Evolutionary conservation across 2,113 vertebrate species (phyloP).

Genomic region (Menura novaehollandiae): DNA sequence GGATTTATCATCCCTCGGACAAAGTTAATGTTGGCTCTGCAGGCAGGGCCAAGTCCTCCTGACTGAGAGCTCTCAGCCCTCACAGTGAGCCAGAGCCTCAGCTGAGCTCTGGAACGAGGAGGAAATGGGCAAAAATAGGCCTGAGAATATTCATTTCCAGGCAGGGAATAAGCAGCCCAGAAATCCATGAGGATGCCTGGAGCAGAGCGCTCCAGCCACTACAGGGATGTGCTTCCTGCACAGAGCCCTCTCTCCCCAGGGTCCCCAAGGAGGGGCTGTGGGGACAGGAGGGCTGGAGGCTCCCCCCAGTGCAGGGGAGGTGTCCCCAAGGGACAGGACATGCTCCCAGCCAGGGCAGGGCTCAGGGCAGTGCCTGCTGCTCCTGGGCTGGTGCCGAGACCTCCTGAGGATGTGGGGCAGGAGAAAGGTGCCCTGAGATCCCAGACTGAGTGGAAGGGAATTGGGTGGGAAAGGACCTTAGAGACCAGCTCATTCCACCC

Average conservation of each 20-base stretch:
- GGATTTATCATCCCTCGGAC: background rate
- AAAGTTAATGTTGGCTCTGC: background rate
- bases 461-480: background rate
- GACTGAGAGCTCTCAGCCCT: background rate
- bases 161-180: background rate
- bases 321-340: background rate
- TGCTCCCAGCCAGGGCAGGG: background rate
- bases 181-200: accelerated
- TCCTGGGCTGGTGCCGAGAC: background rate
- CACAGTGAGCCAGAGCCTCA: accelerated
- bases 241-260: background rate
- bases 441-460: accelerated
- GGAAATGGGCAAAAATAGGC: background rate
- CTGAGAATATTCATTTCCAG: background rate
- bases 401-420: background rate
- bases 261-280: background rate
- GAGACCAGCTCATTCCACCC: too few species aligned
- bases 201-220: background rate
- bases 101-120: accelerated
- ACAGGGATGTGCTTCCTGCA: accelerated
- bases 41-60: background rate
- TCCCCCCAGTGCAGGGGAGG: background rate
- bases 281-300: background rate
- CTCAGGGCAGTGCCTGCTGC: background rate
- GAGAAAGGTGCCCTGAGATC: background rate